Evolutionary conservation across 1,140 invertebrate species (phyloP), one percentile per base, ranked within the genome.

Genomic region (Steinernema khuongi): DNA sequence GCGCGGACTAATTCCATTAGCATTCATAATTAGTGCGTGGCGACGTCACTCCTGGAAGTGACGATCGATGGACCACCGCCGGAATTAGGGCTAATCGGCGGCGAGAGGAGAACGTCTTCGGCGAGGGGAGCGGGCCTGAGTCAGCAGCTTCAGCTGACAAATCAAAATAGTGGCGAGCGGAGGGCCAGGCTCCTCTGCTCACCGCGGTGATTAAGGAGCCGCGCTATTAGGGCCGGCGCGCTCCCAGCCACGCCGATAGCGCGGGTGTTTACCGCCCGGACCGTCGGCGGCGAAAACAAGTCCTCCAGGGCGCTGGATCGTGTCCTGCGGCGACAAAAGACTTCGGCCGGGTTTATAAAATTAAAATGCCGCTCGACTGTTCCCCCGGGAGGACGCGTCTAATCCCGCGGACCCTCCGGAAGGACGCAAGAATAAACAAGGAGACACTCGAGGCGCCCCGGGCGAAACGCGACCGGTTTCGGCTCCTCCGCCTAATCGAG

Each of bases 1-100:
- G 50, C 14, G 11, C 50, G 36, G 36, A 60, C 50, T 60, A 60
- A 60, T 60, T 60, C 50, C 50, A 60, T 60, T 60, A 60, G 50
- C 50, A 60, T 60, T 22, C 7, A 60, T 60, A 60, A 60, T 60
- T 60, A 60, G 50, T 22, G 50, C 11, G 2, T 60, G 19, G 4
- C 50, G 4, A 60, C 7, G 50, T 60, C 50, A 60, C 22, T 60
- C 50, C 50, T 60, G 50, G 50, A 60, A 60, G 50, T 60, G 50
- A 60, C 50, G 26, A 60, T 60, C 50, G 50, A 60, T 60, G 50
- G 14, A n/a, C 36, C 50, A 11, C 36, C 26, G 50, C 4, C 50
- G 50, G 50, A 60, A 60, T 60, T 60, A 60, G 50, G 26, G 50
- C 7, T 14, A 60, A 60, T 60, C 50, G 50, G 14, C 50, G 22